Evolutionary conservation across 2,113 vertebrate species (phyloP).

Genomic region (Engystomops pustulosus): DNA sequence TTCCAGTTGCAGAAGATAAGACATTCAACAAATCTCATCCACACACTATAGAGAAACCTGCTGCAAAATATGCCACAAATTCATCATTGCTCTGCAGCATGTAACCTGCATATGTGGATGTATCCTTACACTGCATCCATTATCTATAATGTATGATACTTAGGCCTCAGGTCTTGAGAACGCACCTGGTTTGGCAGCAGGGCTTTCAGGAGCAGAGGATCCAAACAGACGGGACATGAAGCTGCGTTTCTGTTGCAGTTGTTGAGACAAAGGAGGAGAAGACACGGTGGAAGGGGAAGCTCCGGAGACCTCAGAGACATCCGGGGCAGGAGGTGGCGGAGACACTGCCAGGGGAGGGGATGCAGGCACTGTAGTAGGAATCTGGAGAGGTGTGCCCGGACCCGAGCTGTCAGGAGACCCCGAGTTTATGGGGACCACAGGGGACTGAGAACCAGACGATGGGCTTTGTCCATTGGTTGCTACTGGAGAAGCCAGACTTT

Average conservation of each 20-base stretch:
- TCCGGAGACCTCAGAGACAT: constrained; percentile 56
- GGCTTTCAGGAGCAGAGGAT: constrained; percentile 65
- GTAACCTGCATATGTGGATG: too few relatives aligned
- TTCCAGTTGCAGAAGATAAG: too few relatives aligned
- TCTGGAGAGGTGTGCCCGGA: constrained; percentile 84
- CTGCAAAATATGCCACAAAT: too few relatives aligned
- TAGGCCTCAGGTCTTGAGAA: not conserved
- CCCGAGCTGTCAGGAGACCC: constrained; percentile 88
- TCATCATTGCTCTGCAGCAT: too few relatives aligned
- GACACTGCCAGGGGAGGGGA: constrained; percentile 63
- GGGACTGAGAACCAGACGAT: constrained; percentile 92
- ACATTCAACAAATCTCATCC: too few relatives aligned
- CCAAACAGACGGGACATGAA: constrained; percentile 93
- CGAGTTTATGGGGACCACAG: constrained; percentile 80
- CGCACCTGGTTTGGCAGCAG: constrained; percentile 75
- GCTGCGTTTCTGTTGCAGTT: constrained; percentile 76
- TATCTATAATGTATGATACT: too few relatives aligned
- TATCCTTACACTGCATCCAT: too few relatives aligned
- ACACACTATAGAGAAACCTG: too few relatives aligned
- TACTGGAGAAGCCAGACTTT: constrained; percentile 77
- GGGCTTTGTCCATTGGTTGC: constrained; percentile 89
- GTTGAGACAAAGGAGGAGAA: not conserved
- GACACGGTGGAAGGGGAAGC: constrained; percentile 60
- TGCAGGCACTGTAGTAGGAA: constrained; percentile 62
- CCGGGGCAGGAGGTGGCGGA: constrained; percentile 11